Base-by-base conservation (phyloP, 2,888 invertebrate species). In the Linnaemya vulpina region DNA sequence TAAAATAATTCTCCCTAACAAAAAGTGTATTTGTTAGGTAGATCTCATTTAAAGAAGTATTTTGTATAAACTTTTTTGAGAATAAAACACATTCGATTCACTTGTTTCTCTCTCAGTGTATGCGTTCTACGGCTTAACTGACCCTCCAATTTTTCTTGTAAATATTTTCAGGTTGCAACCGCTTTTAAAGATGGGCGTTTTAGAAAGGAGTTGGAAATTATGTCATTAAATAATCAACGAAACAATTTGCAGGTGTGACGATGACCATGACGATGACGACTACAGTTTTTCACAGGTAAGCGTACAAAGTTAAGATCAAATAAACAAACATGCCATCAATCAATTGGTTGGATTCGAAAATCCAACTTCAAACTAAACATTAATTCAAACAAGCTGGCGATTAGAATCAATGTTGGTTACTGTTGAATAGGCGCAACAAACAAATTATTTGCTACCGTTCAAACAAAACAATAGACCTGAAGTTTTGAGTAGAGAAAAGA, bases 211-310 rank as follows among this genome's bases (percentile, higher is more conserved):
- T 82, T 75, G 78, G 60, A 83, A 85, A 83, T 83, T 74, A 85
- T 85, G 83, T 79, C 67, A 83, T 85, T 85, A 83, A 85, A 85
- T 83, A 82, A 85, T 85, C 83, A 79, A 79, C 60, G 40, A 62
- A 71, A 79, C 79, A 85, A 79, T 85, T 85, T 79, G 85, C 85
- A 85, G 85, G 85, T 83, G 85, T 75, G 85, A 78, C 78, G 71
- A 10, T 51, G 60, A 11, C 20, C 2, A 58, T 4, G 43, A 70
- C 46, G 51, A 3, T 15, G 5, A 68, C 5, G 17, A 71, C 53
- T 35, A 75, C 80, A 76, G 58, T 40, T 22, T 65, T 51, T 58
- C 30, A 60, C 71, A 20, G 82, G 65, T 60, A 65, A 77, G 65
- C 49, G 49, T 38, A 11, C 13, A 8, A 46, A 76, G 35, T 71